Base-by-base conservation (phyloP, 2,888 invertebrate species). In the Sarcophaga carnaria region DNA sequence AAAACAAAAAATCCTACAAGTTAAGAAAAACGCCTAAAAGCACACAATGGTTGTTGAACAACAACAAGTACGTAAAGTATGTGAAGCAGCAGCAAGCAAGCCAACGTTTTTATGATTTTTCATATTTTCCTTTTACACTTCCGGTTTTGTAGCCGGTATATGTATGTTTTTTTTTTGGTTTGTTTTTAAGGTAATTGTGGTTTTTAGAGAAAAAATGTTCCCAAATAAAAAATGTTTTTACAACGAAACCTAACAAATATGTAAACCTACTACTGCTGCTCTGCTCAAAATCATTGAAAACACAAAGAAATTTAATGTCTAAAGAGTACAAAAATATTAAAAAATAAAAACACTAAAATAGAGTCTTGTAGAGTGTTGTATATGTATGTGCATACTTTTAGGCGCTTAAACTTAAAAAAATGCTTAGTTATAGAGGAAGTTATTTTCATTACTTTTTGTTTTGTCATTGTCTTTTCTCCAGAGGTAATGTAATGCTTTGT, bases 171-270 rank as follows among this genome's bases (percentile, higher is more conserved):
- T 74, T 62, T 66, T 20, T 47, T 54, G n/a, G 12, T 4, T 77
- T 77, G 8, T 25, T 69, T 80, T 72, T 45, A 80, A 76, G 67
- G 76, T 86, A 78, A 80, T 83, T 86, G 79, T 76, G 79, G 75
- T 60, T 69, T 62, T 60, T 60, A 2, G 17, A 45, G 8, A 66
- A 71, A 47, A 62, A 54, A 45, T 4, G 10, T 37, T 10, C 10
- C 10, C 20, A 20, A 20, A 20, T 1, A 20, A 37, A 71, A 59
- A 17, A 27, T 3, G 25, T 25, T 22, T 37, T 37, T 37, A 37
- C 37, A 37, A 37, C 0, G 37, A 37, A 37, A 37, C 8, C 37
- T 37, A 27, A 27, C 27, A 6, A 27, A 37, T 6, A 37, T 37
- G 6, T 1, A 37, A 37, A 37, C 10, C 8, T 37, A 37, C 37